Evolutionary conservation across 2,888 invertebrate genomes (phyloP).

Genomic region (Stenodema calcarata): DNA sequence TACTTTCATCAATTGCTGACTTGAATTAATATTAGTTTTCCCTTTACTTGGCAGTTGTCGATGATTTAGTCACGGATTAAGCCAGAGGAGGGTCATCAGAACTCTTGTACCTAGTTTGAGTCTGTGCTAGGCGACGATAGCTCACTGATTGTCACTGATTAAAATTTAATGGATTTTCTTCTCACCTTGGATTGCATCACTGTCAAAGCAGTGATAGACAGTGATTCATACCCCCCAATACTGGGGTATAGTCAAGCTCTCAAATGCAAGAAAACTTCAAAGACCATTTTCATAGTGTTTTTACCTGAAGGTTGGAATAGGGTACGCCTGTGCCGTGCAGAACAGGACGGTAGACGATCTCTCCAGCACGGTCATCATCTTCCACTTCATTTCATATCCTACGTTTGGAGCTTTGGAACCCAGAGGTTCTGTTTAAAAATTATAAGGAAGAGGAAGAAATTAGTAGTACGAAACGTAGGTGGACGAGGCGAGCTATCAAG

Average conservation of each 20-base stretch:
- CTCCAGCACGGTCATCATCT: constrained; percentile 40
- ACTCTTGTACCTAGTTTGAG: too few species aligned
- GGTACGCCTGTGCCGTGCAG: constrained; percentile 69
- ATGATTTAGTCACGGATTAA: too few species aligned
- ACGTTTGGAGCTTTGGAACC: constrained; percentile 54
- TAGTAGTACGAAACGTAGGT: not conserved
- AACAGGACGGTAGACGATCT: constrained; percentile 56
- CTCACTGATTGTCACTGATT: too few species aligned
- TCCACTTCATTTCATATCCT: constrained; percentile 50
- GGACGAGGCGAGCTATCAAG: not conserved
- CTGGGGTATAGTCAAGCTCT: not conserved
- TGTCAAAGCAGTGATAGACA: too few species aligned
- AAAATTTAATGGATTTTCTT: too few species aligned
- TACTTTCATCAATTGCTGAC: too few species aligned
- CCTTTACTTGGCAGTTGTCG: too few species aligned
- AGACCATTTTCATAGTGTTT: not conserved
- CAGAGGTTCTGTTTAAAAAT: constrained; percentile 49
- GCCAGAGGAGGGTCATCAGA: too few species aligned
- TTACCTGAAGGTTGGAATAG: constrained; percentile 65
- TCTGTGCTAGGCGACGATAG: too few species aligned
- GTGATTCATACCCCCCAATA: not conserved
- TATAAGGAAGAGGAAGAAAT: not conserved
- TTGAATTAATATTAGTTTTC: too few species aligned
- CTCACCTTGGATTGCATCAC: too few species aligned
- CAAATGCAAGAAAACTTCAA: not conserved